Evolutionary conservation across 1,140 invertebrate genomes (phyloP).

Genomic region (Meteorus sp.): DNA sequence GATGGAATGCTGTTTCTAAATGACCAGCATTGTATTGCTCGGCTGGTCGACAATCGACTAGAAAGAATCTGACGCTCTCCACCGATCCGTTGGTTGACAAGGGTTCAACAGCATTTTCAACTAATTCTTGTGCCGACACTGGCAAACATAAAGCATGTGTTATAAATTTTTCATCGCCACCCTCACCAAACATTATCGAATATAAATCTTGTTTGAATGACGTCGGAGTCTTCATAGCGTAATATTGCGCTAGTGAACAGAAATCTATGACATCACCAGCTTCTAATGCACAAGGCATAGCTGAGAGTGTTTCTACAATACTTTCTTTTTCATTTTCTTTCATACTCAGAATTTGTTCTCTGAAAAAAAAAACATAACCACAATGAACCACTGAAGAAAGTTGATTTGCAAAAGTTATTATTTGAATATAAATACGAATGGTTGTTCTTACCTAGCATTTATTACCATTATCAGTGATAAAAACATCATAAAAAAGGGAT

Average conservation of each 20-base stretch:
- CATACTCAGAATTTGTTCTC: conserved; percentile 83
- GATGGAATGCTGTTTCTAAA: conserved; percentile 94
- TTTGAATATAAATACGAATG: too few relatives aligned
- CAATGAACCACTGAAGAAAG: conserved; percentile 8
- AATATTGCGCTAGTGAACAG: conserved; percentile 93
- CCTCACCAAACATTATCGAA: conserved; percentile 63
- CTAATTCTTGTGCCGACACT: conserved; percentile 84
- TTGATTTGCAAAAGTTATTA: too few relatives aligned
- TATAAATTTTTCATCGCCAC: conserved; percentile 61
- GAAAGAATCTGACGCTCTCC: conserved; percentile 82
- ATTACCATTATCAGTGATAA: conserved; percentile 93
- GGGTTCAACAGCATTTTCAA: conserved; percentile 73
- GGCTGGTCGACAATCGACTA: conserved; percentile 94
- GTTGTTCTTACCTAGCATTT: conserved; percentile 90
- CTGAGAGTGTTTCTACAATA: conserved; percentile 73
- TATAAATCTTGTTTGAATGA: conserved; percentile 83
- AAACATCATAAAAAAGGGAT: conserved; percentile 97
- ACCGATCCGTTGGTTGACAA: conserved; percentile 57
- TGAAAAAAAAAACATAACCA: conserved; percentile 39
- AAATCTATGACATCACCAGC: conserved; percentile 96
- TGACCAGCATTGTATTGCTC: conserved; percentile 97
- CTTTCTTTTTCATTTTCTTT: conserved; percentile 72
- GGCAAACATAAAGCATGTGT: conserved; percentile 91
- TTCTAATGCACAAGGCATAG: conserved; percentile 84
- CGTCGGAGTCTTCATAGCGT: conserved; percentile 86